Conservation (phyloP, 2,113 vertebrate species). For the Corynorhinus townsendii region DNA sequence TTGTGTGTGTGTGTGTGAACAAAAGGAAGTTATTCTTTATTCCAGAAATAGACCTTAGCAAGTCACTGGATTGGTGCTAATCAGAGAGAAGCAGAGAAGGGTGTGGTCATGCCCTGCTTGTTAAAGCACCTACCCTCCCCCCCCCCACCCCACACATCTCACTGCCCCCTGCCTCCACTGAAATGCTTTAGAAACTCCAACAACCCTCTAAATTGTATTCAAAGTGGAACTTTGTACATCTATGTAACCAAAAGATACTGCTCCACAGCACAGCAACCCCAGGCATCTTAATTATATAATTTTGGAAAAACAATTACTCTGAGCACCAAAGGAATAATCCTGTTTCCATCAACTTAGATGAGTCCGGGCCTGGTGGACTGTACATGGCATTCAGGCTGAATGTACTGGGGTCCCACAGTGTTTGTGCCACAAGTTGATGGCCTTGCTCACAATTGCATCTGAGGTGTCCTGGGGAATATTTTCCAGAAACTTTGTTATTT, state of each 20-base stretch:
- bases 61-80: not conserved
- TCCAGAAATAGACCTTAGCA: constrained; percentile 12
- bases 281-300: constrained; percentile 19
- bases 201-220: not conserved
- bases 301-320: constrained; percentile 57
- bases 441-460: constrained; percentile 95
- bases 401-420: constrained; percentile 93
- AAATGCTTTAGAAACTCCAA: not conserved
- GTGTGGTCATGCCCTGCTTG: too few species aligned
- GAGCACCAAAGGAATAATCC: constrained; percentile 6
- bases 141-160: too few species aligned
- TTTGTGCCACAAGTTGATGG: constrained; percentile 96
- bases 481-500: constrained; percentile 88
- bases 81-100: not conserved
- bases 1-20: not conserved
- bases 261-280: not conserved
- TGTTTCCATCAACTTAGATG: not conserved
- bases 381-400: constrained; percentile 77
- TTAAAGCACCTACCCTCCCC: not conserved
- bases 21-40: not conserved
- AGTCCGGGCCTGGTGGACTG: not conserved
- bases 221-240: not conserved
- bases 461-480: constrained; percentile 97
- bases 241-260: not conserved
- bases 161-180: too few species aligned